Evolutionary conservation across 1,140 invertebrate species (phyloP), one percentile per base, ranked within the genome.

Genomic region (Heliconius hermathena): DNA sequence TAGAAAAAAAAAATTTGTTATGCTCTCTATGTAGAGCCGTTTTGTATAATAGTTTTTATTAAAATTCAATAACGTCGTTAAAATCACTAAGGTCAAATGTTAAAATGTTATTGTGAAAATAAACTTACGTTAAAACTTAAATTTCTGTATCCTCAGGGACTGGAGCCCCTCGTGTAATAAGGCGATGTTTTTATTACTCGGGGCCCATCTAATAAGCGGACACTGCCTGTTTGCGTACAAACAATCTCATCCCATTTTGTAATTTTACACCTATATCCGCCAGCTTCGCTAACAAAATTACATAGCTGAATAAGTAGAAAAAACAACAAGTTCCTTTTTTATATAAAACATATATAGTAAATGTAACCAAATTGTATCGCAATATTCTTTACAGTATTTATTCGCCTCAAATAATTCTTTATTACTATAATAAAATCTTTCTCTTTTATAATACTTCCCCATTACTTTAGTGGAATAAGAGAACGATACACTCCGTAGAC

Each of bases 111-210:
- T 29, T 29, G 22, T 29, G 26, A 66, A 66, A 26, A 66, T 66
- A 66, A 26, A 66, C 26, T 91, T 88, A 91, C 85, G 88, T 90
- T 83, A 79, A 83, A 89, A 92, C 90, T 93, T 92, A 88, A 91
- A 93, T 91, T 92, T 88, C 80, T 84, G 84, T 86, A 82, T 86
- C 81, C 83, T 81, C 80, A 81, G 84, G 81, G 84, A 81, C 79
- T 74, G 80, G 85, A 80, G 86, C 82, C 83, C 86, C 81, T 80
- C 78, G 73, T 88, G 89, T 90, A 93, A 92, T 92, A 90, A 93
- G 91, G 91, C 87, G 87, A 90, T 93, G 90, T 92, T 93, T 91
- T 93, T 93, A 91, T 93, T 92, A 93, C 91, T 85, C 75, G 83
- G 84, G 84, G 82, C 88, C 88, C 89, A 86, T 90, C 88, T 93